These are phyloP conservation scores for Cololabis saira DNA, from an alignment of 2,113 vertebrate species.

Conservation along the genomic window DNA sequence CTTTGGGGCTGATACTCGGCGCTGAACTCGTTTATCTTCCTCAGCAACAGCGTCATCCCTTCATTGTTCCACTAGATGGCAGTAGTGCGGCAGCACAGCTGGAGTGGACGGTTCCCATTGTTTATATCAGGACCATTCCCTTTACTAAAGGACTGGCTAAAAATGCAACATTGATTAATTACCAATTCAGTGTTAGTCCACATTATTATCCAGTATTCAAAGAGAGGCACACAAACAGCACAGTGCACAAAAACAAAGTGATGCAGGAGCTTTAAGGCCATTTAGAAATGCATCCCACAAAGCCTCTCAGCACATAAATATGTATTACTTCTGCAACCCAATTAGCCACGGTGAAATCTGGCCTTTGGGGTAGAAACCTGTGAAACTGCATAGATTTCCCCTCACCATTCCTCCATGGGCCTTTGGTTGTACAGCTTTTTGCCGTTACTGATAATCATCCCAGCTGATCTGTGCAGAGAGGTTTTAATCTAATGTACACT, in stretches of 20 bases:
- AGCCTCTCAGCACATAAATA: conserved; percentile 61
- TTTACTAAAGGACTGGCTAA: conserved; percentile 50
- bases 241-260: conserved; percentile 47
- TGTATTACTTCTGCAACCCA: conserved; percentile 71
- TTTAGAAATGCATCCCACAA: conserved; percentile 58
- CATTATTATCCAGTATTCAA: conserved; percentile 58
- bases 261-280: conserved; percentile 48
- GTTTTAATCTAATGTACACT: conserved; percentile 38
- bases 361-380: conserved; percentile 59
- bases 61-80: conserved; percentile 76
- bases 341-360: conserved; percentile 60
- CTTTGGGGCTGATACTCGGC: no score
- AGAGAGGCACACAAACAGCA: conserved; percentile 40
- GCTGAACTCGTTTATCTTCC: conserved; percentile 10
- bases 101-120: conserved; percentile 32
- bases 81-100: conserved; percentile 63
- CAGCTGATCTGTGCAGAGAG: conserved; percentile 35
- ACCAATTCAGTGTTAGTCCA: conserved; percentile 69
- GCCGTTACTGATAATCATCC: conserved; percentile 43
- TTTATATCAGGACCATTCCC: conserved; percentile 33
- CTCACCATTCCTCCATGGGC: conserved; percentile 35
- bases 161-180: conserved; percentile 69
- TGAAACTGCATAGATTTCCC: conserved; percentile 53
- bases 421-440: conserved; percentile 29
- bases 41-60: conserved; percentile 12